Percentiles rank a stretch among this genome's conserved stretches.
Conservation (phyloP, 2,888 invertebrate species). For the Nasonia oneida region DNA sequence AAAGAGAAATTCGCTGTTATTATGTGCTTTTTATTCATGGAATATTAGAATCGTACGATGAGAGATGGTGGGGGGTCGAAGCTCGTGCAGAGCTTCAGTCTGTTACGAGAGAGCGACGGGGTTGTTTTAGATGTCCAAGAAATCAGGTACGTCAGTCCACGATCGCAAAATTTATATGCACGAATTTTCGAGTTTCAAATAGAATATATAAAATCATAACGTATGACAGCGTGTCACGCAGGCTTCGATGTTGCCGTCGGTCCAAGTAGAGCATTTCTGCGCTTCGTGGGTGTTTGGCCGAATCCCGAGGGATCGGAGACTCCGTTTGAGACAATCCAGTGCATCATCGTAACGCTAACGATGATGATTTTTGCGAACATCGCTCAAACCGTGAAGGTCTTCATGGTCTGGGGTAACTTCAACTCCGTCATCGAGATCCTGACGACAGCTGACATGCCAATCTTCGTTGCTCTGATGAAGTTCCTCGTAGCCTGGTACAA, state of each 20-base stretch:
- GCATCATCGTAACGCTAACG: constrained; percentile 12
- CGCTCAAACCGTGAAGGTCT: constrained; percentile 42
- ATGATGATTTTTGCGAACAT: constrained; percentile 48
- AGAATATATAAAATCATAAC: not conserved
- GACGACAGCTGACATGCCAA: constrained; percentile 47
- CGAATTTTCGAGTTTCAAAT: not conserved
- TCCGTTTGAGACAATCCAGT: not conserved
- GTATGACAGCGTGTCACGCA: not conserved
- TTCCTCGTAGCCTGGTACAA: constrained; percentile 42
- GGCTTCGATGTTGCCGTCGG: constrained; percentile 49
- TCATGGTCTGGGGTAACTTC: constrained; percentile 42
- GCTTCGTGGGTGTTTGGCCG: constrained; percentile 65
- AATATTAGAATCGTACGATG: not conserved
- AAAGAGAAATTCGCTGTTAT: not conserved
- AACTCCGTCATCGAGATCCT: constrained; percentile 51
- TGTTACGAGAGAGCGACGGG: not conserved
- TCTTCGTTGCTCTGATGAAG: constrained; percentile 47
- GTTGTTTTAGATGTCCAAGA: constrained; percentile 10
- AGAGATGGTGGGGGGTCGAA: constrained; percentile 16
- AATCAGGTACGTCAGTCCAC: not conserved
- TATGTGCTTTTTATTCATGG: constrained; percentile 34
- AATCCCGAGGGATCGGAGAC: constrained; percentile 57
- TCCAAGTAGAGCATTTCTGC: constrained; percentile 58
- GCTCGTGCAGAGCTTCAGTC: constrained; percentile 6
- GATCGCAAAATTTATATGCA: not conserved